Evolutionary conservation across 2,113 vertebrate genomes (phyloP).

Genomic region (Phyllopteryx taeniolatus): DNA sequence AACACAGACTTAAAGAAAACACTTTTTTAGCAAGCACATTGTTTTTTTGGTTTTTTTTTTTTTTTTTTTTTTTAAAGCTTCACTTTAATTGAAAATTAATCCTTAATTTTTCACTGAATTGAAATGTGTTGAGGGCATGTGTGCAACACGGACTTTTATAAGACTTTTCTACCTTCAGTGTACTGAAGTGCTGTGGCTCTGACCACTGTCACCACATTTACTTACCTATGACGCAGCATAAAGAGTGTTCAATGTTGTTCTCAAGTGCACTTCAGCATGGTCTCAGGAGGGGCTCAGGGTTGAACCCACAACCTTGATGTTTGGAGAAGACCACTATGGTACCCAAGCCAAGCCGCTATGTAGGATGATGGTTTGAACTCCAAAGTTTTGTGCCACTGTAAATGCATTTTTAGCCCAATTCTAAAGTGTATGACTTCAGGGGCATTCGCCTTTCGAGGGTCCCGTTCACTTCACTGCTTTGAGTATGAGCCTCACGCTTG

Average conservation of each 20-base stretch:
- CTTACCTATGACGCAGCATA: background rate
- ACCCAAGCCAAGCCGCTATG: background rate
- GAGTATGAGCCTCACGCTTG: constrained; percentile 20
- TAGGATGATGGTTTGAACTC: background rate
- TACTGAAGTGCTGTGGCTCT: no score
- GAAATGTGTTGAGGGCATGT: background rate
- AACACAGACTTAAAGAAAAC: background rate
- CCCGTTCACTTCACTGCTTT: background rate
- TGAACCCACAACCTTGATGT: background rate
- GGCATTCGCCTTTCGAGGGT: background rate
- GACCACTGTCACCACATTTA: no score
- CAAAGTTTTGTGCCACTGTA: background rate
- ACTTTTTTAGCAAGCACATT: background rate
- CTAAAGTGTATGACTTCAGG: background rate
- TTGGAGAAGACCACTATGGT: background rate
- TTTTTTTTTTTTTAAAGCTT: no score
- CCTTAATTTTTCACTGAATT: background rate
- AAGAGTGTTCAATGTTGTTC: background rate
- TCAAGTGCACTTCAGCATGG: background rate
- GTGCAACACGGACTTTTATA: background rate
- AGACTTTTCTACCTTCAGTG: no score
- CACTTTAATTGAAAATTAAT: no score
- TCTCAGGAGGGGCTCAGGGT: no score
- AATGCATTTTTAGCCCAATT: background rate
- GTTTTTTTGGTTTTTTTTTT: background rate